These are phyloP conservation scores for Bagarius yarrelli DNA, from an alignment of 2,113 vertebrate genomes.

Conservation along the genomic window DNA sequence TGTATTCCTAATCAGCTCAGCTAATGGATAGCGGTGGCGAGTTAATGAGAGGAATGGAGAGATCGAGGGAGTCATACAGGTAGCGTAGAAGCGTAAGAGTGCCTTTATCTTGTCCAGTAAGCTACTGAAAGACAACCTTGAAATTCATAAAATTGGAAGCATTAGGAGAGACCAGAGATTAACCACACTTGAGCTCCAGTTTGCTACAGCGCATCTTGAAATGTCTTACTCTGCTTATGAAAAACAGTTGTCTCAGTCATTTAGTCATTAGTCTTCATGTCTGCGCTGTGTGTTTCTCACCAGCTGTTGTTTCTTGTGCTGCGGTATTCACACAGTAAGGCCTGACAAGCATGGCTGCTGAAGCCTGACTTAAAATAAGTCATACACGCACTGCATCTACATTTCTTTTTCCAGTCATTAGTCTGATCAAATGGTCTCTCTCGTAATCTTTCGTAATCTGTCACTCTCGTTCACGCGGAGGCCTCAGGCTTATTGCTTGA, in stretches of 20 bases:
- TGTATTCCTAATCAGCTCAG: conserved; percentile 48
- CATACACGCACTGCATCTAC: conserved; percentile 27
- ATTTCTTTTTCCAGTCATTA: conserved; percentile 38
- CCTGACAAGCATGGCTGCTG: conserved; percentile 40
- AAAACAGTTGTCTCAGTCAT: conserved; percentile 59
- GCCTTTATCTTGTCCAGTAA: conserved; percentile 15
- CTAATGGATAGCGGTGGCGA: conserved; percentile 57
- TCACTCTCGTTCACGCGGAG: conserved; percentile 21
- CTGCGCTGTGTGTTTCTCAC: conserved; percentile 64
- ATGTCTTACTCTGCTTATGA: conserved; percentile 19
- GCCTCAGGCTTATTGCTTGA: conserved; percentile 12
- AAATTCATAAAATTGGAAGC: conserved; percentile 7
- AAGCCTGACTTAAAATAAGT: conserved; percentile 42
- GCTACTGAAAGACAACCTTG: background rate
- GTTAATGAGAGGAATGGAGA: conserved; percentile 55
- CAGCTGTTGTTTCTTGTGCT: conserved; percentile 65
- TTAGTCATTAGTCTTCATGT: conserved; percentile 70
- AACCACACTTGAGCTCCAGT: conserved; percentile 16
- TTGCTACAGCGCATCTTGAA: background rate
- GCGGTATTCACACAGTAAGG: conserved; percentile 49
- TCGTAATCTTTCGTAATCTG: conserved; percentile 26
- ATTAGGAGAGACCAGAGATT: background rate
- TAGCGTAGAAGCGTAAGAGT: background rate
- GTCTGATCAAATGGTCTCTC: conserved; percentile 21
- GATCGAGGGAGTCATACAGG: background rate